Conservation (phyloP, 1,140 invertebrate genomes). For the Spodoptera frugiperda region DNA sequence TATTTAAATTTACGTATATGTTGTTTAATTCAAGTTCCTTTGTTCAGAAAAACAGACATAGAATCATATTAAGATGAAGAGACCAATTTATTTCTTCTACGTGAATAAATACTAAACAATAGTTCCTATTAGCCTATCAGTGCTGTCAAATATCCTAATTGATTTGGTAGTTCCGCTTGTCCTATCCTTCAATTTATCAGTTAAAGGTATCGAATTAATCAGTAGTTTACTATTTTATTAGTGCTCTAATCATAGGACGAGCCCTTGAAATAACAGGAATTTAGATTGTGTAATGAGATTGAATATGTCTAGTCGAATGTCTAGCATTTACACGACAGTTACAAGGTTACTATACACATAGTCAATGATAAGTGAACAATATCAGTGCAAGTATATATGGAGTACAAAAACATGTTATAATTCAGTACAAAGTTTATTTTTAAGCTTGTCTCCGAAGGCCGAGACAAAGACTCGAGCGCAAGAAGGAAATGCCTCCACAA, state of each 20-base stretch:
- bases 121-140: too few relatives aligned
- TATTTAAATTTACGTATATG: too few relatives aligned
- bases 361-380: neutral
- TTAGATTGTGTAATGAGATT: neutral
- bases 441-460: neutral
- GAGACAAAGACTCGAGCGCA: slow-evolving; percentile 8
- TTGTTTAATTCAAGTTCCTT: too few relatives aligned
- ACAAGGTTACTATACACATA: neutral
- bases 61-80: too few relatives aligned
- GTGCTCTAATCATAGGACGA: neutral
- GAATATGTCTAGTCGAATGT: neutral
- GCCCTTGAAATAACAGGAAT: neutral
- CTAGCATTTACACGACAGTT: neutral
- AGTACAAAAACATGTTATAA: neutral
- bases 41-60: too few relatives aligned
- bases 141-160: too few relatives aligned
- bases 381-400: neutral
- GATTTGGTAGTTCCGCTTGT: too few relatives aligned
- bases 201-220: too few relatives aligned
- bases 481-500: slow-evolving; percentile 1
- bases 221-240: too few relatives aligned
- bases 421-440: slow-evolving; percentile 1
- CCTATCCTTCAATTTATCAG: too few relatives aligned
- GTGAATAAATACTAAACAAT: too few relatives aligned
- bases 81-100: too few relatives aligned